Evolutionary conservation across 2,888 invertebrate species (phyloP).

Genomic region (Sarcophaga caerulescens): DNA sequence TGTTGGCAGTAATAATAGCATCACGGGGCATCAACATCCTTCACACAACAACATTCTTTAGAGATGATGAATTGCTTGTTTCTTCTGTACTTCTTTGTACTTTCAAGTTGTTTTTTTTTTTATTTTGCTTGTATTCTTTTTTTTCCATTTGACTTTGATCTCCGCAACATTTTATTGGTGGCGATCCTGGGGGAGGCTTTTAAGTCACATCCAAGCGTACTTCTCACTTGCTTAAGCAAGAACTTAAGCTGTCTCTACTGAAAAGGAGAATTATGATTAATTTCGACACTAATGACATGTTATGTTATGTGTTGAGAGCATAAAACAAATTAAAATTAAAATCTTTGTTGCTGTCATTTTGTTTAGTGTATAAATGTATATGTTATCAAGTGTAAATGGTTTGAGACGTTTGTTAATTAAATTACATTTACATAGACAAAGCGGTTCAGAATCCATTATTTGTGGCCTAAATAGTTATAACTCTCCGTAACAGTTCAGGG

Average conservation of each 20-base stretch:
- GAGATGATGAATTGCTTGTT: constrained; percentile 28
- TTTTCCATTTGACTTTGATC: not conserved
- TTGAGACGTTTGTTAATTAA: not conserved
- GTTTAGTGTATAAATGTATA: too few relatives aligned
- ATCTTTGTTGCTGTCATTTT: not conserved
- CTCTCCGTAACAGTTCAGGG: too few relatives aligned
- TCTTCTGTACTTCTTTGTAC: not conserved
- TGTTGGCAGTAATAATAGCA: not conserved
- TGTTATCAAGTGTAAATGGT: not conserved
- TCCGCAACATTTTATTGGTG: constrained; percentile 5
- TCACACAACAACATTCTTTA: not conserved
- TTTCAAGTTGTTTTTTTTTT: not conserved
- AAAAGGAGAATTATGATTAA: constrained; percentile 37
- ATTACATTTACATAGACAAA: not conserved
- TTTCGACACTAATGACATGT: constrained; percentile 42
- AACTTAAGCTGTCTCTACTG: not conserved
- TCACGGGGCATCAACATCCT: not conserved
- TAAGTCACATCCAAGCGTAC: not conserved
- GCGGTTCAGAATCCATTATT: too few relatives aligned
- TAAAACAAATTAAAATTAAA: not conserved
- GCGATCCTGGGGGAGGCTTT: not conserved
- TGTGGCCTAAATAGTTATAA: too few relatives aligned
- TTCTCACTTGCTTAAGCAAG: not conserved
- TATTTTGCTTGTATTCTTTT: not conserved
- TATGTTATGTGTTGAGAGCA: not conserved